Percentiles rank a stretch among this genome's conserved stretches.
These are phyloP conservation scores for Heloderma charlesbogerti DNA, from an alignment of 2,113 vertebrate species.

Conservation along the genomic window DNA sequence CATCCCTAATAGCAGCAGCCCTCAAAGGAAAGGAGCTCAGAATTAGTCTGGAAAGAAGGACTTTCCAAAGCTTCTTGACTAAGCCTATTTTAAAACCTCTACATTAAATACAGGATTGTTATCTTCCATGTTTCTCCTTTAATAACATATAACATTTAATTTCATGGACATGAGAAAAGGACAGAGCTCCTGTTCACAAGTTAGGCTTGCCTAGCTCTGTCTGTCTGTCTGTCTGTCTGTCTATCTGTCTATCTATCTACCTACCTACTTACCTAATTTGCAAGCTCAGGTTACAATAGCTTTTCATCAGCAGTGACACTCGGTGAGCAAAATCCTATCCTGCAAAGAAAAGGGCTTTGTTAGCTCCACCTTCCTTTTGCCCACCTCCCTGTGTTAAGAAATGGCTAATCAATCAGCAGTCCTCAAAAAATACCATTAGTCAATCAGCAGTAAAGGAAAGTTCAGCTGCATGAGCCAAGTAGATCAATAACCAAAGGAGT, in stretches of 20 bases:
- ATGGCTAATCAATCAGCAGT: slow-evolving; percentile 36
- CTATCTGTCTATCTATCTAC: too few species aligned
- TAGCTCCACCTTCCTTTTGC: slow-evolving; percentile 9
- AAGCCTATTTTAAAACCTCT: neutral
- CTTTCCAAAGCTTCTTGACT: neutral
- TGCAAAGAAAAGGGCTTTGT: slow-evolving; percentile 31
- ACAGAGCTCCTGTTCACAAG: neutral
- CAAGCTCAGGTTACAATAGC: neutral
- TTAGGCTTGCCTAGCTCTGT: neutral
- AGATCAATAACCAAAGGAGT: slow-evolving; percentile 56
- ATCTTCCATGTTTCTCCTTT: slow-evolving; percentile 13
- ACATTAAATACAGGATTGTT: neutral
- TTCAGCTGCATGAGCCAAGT: slow-evolving; percentile 1
- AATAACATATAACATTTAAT: neutral
- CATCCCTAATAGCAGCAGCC: neutral
- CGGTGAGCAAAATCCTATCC: neutral
- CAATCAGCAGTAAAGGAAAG: slow-evolving; percentile 53
- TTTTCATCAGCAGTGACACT: slow-evolving; percentile 48
- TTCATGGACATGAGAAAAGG: neutral
- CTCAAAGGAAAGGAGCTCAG: neutral
- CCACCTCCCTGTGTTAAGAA: slow-evolving; percentile 14
- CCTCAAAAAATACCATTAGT: slow-evolving; percentile 48
- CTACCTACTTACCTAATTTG: too few species aligned
- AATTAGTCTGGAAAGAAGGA: neutral
- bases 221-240: too few species aligned